A percentile compares a stretch with the other conserved stretches of the same genome.
Conservation (phyloP, 2,888 invertebrate genomes). For the Pseudanteris insignis region DNA sequence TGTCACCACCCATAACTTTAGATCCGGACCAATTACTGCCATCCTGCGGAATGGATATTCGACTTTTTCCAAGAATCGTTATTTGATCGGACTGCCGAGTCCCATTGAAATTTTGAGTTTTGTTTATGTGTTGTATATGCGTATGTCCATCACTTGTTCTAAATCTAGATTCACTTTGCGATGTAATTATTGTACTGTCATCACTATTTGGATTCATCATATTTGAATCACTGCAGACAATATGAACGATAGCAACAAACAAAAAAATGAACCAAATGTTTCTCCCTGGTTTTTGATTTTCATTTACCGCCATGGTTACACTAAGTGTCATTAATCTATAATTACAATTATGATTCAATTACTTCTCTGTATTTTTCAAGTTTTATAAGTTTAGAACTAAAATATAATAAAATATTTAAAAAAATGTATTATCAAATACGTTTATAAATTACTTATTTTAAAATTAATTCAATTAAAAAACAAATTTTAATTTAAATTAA, state of each 20-base stretch:
- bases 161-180: neutral
- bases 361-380: no score
- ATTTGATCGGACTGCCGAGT: slow-evolving; percentile 18
- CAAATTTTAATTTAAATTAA: no score
- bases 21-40: slow-evolving; percentile 38
- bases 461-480: no score
- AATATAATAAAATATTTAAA: no score
- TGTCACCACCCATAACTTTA: slow-evolving; percentile 65
- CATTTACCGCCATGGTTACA: slow-evolving; percentile 7
- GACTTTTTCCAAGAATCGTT: slow-evolving; percentile 29
- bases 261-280: neutral
- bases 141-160: slow-evolving; percentile 1
- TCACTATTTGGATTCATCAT: neutral
- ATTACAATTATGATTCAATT: no score
- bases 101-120: slow-evolving; percentile 6
- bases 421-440: no score
- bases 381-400: no score
- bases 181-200: neutral
- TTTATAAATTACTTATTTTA: no score
- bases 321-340: no score
- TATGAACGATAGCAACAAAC: no score
- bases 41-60: slow-evolving; percentile 14
- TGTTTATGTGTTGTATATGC: slow-evolving; percentile 17
- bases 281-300: neutral
- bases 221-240: neutral